Base-by-base conservation (phyloP, 1,140 invertebrate genomes). In the Lamellibrachia luymesi region DNA sequence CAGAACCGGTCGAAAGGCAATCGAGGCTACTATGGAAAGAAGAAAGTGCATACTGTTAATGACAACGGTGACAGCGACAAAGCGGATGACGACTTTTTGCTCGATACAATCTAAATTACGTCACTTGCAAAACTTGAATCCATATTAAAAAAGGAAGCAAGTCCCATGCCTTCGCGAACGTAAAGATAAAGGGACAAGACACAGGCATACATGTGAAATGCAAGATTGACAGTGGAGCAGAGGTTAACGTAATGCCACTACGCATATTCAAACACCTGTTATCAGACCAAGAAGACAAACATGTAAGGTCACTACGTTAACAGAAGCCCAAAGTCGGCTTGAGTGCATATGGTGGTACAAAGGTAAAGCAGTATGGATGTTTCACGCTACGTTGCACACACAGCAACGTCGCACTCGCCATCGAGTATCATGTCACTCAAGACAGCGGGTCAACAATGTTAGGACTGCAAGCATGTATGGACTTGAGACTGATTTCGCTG, bases 181-280 rank as follows among this genome's bases (percentile, higher is more conserved):
- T 91, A 51, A 7, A 91, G 91, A 91, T 91, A 13, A 91, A 2
- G 22, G 49, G 22, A 50, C 91, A 50, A 51, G 51, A 10, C 13
- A 50, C 4, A 38, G 38, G 38, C 38, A 38, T 38, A 38, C 38
- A 38, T 38, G 38, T 38, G 38, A 38, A 38, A 38, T 38, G 38
- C 38, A 38, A 38, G 38, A 38, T 38, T 38, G 38, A 38, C 38
- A 38, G 38, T 38, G 38, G 38, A 64, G 50, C 92, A 49, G 92
- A 50, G 6, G 92, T 50, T 13, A 92, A 92, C 50, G 51, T n/a
- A 17, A 52, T 92, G 92, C 92, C 50, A 51, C 38, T 92, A 50
- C 10, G 92, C 2, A 50, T 92, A 25, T 92, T 17, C 92, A 92
- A 92, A 52, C 92, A 92, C 4, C 49, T 92, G 50, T 89, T 51